Evolutionary conservation across 2,113 vertebrate species (phyloP).

Genomic region (Paralichthys olivaceus): DNA sequence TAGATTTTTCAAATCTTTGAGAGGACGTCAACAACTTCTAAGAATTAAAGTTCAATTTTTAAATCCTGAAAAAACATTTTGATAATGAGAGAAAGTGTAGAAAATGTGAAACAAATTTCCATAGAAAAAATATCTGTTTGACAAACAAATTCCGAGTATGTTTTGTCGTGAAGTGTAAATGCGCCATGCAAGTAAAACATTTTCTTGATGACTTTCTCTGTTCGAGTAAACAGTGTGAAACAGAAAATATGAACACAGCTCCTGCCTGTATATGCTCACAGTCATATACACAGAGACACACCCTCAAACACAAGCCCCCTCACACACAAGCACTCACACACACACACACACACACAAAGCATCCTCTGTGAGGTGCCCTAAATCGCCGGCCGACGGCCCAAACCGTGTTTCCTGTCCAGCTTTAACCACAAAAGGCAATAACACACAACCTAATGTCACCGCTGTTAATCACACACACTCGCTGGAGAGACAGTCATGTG

Average conservation of each 20-base stretch:
- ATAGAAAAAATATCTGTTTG: not conserved
- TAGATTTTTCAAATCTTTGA: not conserved
- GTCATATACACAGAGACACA: constrained; percentile 40
- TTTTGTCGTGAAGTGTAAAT: not conserved
- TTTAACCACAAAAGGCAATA: constrained; percentile 78
- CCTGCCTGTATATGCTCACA: constrained; percentile 44
- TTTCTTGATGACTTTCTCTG: not conserved
- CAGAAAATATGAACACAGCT: not conserved
- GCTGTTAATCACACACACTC: constrained; percentile 67
- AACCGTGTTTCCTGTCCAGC: constrained; percentile 77
- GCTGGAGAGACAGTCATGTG: constrained; percentile 54
- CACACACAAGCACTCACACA: constrained; percentile 38
- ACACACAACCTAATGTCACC: constrained; percentile 71
- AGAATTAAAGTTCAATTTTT: not conserved
- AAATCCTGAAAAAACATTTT: not conserved
- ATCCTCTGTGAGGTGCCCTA: constrained; percentile 81
- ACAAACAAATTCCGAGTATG: not conserved
- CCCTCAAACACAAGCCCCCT: constrained; percentile 25
- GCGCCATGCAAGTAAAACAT: not conserved
- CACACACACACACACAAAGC: constrained; percentile 78
- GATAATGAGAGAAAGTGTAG: not conserved
- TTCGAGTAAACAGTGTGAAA: not conserved
- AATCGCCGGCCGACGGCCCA: constrained; percentile 74
- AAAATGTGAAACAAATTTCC: not conserved
- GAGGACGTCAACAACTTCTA: not conserved